phyloP scores from a whole-genome alignment of 2,888 invertebrate species.

The Mongoloraphidia duomilia region DNA sequence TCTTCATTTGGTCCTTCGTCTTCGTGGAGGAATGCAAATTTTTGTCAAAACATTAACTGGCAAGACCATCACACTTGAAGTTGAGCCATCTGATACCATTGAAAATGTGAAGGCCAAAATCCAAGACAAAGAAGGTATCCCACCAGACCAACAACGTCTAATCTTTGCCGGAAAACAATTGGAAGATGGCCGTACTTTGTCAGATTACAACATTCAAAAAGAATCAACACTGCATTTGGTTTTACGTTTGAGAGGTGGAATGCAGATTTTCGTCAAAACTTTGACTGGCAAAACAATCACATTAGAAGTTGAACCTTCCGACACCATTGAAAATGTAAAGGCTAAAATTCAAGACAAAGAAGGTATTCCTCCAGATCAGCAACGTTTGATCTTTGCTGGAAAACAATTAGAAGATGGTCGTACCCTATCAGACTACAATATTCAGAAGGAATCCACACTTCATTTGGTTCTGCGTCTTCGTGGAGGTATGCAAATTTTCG shows the following conservation, averaged over 20 bases:
- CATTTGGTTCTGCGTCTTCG: constrained; percentile 76
- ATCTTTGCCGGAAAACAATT: constrained; percentile 53
- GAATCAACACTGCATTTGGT: constrained; percentile 43
- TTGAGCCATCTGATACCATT: constrained; percentile 43
- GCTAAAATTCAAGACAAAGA: constrained; percentile 85
- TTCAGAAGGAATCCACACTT: constrained; percentile 83
- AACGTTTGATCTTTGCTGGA: constrained; percentile 78
- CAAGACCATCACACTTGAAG: constrained; percentile 40
- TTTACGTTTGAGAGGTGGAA: constrained; percentile 47
- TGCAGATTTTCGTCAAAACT: constrained; percentile 47
- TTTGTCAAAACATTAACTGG: too few species aligned
- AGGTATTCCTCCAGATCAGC: constrained; percentile 81
- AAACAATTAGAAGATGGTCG: constrained; percentile 87
- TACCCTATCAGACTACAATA: constrained; percentile 65
- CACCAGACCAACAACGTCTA: constrained; percentile 45
- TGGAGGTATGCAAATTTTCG: constrained; percentile 51
- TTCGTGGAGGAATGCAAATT: constrained; percentile 60
- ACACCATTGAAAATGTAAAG: constrained; percentile 89
- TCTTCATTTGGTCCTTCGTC: constrained; percentile 34
- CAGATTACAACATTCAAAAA: constrained; percentile 52
- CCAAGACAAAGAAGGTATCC: constrained; percentile 39
- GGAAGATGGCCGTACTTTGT: constrained; percentile 50
- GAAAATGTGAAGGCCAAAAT: constrained; percentile 44
- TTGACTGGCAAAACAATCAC: constrained; percentile 44
- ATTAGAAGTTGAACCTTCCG: constrained; percentile 53